Conservation (phyloP, 1,140 invertebrate genomes). For the Campodea augens region DNA sequence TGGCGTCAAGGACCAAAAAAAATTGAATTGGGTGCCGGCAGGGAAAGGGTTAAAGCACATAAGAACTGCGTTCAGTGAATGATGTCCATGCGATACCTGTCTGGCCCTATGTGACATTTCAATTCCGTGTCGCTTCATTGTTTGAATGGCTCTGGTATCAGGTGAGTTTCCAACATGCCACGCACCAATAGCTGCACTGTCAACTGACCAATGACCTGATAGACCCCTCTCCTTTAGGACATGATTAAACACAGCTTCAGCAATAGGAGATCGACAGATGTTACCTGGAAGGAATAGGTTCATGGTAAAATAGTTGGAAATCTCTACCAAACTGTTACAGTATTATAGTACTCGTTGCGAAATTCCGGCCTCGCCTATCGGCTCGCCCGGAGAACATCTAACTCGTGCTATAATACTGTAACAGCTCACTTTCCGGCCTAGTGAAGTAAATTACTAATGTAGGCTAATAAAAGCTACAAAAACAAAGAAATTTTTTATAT, state of each 20-base stretch:
- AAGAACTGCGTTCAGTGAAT: constrained; percentile 3
- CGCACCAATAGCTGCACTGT: constrained; percentile 65
- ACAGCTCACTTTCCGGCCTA: neutral
- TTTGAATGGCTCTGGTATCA: constrained; percentile 49
- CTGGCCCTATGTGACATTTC: constrained; percentile 52
- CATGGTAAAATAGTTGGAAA: neutral
- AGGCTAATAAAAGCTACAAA: neutral
- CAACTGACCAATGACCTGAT: constrained; percentile 50
- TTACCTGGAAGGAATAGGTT: constrained; percentile 36
- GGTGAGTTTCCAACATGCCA: constrained; percentile 71
- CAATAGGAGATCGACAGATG: constrained; percentile 87
- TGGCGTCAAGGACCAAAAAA: neutral
- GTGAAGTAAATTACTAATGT: neutral
- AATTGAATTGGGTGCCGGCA: neutral
- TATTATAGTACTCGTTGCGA: neutral
- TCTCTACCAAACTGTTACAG: neutral
- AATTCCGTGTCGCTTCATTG: constrained; percentile 48
- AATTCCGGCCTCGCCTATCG: neutral
- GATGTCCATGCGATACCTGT: constrained; percentile 10
- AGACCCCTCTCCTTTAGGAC: constrained; percentile 38
- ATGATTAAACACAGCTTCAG: constrained; percentile 71
- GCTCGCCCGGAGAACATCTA: neutral
- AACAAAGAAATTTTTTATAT: no score
- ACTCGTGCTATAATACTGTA: neutral
- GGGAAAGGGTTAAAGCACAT: neutral